A percentile compares a stretch with the other conserved stretches of the same genome.
Evolutionary conservation across 2,888 invertebrate genomes (phyloP).

Genomic region (Micoletzkya japonica): DNA sequence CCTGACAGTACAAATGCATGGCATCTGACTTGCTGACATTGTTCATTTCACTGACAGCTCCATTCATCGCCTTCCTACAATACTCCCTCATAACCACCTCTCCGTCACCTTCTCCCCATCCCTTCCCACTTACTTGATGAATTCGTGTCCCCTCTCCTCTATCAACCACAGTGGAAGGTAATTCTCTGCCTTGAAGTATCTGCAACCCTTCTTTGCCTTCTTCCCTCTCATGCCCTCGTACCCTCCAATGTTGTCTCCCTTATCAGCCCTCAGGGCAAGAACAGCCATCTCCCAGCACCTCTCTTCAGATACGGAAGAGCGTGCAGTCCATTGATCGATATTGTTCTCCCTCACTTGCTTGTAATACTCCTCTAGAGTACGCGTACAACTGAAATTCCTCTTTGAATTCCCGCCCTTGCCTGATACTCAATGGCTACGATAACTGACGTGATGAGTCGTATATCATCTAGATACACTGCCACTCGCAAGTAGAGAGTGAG

Average conservation of each 20-base stretch:
- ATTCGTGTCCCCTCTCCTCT: constrained; percentile 17
- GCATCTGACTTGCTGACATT: constrained; percentile 7
- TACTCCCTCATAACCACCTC: too few relatives aligned
- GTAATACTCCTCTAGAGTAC: constrained; percentile 90
- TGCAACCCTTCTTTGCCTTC: too few relatives aligned
- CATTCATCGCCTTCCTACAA: constrained; percentile 8
- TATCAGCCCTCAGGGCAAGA: constrained; percentile 87
- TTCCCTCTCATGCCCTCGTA: constrained; percentile 31
- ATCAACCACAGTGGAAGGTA: constrained; percentile 27
- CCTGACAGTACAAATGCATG: constrained; percentile 11
- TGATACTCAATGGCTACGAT: constrained; percentile 9
- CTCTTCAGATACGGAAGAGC: constrained; percentile 66
- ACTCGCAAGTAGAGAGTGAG: constrained; percentile 57
- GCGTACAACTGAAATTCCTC: constrained; percentile 76
- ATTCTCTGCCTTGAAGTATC: constrained; percentile 18
- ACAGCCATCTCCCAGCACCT: constrained; percentile 79
- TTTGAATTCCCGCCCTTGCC: not conserved
- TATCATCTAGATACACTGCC: constrained; percentile 54
- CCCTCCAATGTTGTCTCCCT: constrained; percentile 77
- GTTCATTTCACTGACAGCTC: not conserved
- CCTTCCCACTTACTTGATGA: constrained; percentile 20
- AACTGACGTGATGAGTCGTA: constrained; percentile 49
- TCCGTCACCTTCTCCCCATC: too few relatives aligned
- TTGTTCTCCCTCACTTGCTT: constrained; percentile 88
- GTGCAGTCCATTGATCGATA: constrained; percentile 66